Evolutionary conservation across 2,888 invertebrate genomes (phyloP).

Genomic region (Polymixis flavicincta): DNA sequence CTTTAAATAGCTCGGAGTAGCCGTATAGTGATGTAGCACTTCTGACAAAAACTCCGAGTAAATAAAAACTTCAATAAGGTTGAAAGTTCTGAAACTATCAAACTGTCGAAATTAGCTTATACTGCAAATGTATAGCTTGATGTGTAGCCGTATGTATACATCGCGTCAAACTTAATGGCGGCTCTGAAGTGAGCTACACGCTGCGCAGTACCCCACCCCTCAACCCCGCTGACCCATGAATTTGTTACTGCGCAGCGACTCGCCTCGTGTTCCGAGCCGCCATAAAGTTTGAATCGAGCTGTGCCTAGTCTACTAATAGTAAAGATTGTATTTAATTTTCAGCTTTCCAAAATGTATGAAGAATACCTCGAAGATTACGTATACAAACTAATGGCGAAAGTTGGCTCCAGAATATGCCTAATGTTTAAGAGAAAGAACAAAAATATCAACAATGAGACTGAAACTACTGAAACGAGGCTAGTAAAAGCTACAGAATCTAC

Average conservation of each 20-base stretch:
- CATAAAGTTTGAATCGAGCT: too few relatives aligned
- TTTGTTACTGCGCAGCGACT: too few relatives aligned
- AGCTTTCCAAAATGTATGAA: slow-evolving; percentile 94
- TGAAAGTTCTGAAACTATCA: background rate
- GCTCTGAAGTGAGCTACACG: too few relatives aligned
- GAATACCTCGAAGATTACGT: slow-evolving; percentile 93
- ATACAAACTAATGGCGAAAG: slow-evolving; percentile 86
- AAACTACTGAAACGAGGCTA: slow-evolving; percentile 64
- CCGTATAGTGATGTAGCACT: background rate
- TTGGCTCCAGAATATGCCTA: slow-evolving; percentile 78
- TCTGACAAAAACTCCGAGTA: background rate
- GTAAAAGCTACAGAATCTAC: slow-evolving; percentile 30
- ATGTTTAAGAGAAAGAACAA: slow-evolving; percentile 71
- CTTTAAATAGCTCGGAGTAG: background rate
- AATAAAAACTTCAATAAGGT: background rate
- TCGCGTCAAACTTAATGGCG: too few relatives aligned
- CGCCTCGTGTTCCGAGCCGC: too few relatives aligned
- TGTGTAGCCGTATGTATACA: too few relatives aligned
- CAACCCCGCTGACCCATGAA: too few relatives aligned
- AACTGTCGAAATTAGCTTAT: too few relatives aligned
- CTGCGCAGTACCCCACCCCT: too few relatives aligned
- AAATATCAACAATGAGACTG: slow-evolving; percentile 51
- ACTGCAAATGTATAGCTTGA: too few relatives aligned
- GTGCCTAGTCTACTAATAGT: background rate
- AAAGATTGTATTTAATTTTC: slow-evolving; percentile 66